Conservation (phyloP, 1,140 invertebrate species). For the Drosophila punjabiensis region DNA sequence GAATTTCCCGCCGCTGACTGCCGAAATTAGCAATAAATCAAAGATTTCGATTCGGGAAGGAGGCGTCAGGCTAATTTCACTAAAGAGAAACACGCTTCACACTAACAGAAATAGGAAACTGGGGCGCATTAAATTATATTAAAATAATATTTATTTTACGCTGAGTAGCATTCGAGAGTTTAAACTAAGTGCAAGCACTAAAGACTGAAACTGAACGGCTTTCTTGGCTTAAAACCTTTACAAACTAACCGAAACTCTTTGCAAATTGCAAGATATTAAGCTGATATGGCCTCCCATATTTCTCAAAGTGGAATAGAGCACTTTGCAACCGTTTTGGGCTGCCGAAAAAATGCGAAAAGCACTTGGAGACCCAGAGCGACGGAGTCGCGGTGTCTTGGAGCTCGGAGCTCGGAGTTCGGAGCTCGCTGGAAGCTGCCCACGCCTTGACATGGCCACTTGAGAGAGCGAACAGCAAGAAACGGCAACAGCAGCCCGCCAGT, state of each 20-base stretch:
- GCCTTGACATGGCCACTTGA: conserved; percentile 39
- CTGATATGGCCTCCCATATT: conserved; percentile 6
- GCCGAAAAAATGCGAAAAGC: conserved; percentile 56
- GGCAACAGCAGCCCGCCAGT: conserved; percentile 49
- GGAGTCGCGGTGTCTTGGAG: conserved; percentile 3
- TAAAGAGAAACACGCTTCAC: conserved; percentile 10
- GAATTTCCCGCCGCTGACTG: conserved; percentile 43
- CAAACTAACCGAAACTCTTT: too few species aligned
- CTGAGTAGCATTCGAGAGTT: rapidly evolving
- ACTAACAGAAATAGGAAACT: neutral
- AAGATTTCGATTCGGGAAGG: conserved; percentile 40
- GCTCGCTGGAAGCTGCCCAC: conserved; percentile 49
- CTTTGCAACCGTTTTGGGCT: conserved; percentile 77
- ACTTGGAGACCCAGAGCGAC: conserved; percentile 14
- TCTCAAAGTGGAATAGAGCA: conserved; percentile 16
- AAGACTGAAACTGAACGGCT: neutral
- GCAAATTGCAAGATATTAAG: conserved; percentile 10
- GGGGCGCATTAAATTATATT: neutral
- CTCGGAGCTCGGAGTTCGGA: neutral
- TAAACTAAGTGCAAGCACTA: neutral
- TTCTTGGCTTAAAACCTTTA: too few species aligned
- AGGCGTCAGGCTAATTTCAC: conserved; percentile 49
- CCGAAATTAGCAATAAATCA: conserved; percentile 59
- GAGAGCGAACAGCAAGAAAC: conserved; percentile 18
- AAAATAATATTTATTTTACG: neutral